Conservation (phyloP, 2,113 vertebrate genomes). For the Beaufortia kweichowensis region DNA sequence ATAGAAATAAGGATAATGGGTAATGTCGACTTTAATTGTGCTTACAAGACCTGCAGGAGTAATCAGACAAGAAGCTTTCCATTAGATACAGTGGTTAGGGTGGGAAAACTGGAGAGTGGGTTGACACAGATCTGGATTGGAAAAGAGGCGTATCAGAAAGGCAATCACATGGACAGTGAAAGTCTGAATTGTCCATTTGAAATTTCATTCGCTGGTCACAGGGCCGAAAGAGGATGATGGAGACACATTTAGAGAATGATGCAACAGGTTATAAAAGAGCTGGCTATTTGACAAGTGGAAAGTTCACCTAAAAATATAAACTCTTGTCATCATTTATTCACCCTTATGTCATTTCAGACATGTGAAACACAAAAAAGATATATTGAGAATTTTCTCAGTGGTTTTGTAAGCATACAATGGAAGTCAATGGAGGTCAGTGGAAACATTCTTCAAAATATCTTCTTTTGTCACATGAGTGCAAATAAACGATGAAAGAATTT, state of each 20-base stretch:
- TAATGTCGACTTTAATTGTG: constrained; percentile 46
- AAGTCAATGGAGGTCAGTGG: too few species aligned
- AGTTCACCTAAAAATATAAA: too few species aligned
- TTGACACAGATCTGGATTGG: constrained; percentile 15
- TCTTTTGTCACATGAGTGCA: too few species aligned
- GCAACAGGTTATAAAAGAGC: constrained; percentile 33
- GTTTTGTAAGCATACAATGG: too few species aligned
- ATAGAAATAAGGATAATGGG: constrained; percentile 45
- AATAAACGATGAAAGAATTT: too few species aligned
- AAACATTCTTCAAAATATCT: too few species aligned
- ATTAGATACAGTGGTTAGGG: constrained; percentile 52
- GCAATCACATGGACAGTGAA: constrained; percentile 40
- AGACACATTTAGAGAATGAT: constrained; percentile 28
- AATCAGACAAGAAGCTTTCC: constrained; percentile 45
- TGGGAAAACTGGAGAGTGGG: constrained; percentile 25
- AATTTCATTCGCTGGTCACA: constrained; percentile 47
- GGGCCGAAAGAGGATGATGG: constrained; percentile 47
- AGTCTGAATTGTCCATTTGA: constrained; percentile 48
- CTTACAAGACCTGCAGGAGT: constrained; percentile 13
- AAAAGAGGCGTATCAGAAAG: constrained; percentile 36
- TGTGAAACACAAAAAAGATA: too few species aligned
- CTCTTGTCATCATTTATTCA: too few species aligned
- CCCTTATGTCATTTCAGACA: too few species aligned
- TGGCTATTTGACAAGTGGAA: constrained; percentile 21
- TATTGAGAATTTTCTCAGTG: too few species aligned